These are phyloP conservation scores for Diplosoma virens DNA, from an alignment of 23 tunicate species.

Conservation along the genomic window DNA sequence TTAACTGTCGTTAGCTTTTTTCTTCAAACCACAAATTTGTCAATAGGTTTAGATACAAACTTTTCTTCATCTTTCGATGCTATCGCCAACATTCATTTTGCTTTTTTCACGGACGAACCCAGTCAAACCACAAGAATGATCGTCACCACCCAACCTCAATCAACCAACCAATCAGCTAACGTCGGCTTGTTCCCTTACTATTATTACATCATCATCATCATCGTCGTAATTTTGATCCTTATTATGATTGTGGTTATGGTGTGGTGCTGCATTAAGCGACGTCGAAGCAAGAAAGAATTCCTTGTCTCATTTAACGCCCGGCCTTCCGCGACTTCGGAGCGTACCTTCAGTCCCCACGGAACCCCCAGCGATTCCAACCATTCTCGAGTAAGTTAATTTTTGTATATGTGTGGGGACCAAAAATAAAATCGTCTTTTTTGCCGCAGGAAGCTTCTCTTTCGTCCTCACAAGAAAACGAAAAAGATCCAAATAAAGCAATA, in stretches of 20 bases:
- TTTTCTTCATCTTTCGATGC: neutral
- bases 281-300: neutral
- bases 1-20: no score
- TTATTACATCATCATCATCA: conserved; percentile 3
- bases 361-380: no score
- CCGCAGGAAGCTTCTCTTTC: no score
- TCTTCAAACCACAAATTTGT: no score
- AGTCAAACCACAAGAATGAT: neutral
- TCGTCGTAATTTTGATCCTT: conserved; percentile 1
- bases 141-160: neutral
- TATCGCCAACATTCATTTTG: neutral
- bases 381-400: no score
- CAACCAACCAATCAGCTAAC: neutral
- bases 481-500: no score
- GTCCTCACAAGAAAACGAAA: no score
- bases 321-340: conserved; percentile 12
- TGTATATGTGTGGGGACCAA: no score
- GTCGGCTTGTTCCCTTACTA: neutral
- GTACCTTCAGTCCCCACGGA: no score
- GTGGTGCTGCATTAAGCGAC: neutral
- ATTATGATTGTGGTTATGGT: neutral
- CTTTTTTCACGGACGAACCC: neutral
- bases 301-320: neutral
- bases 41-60: neutral
- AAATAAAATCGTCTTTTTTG: neutral